Evolutionary conservation across 2,888 invertebrate genomes (phyloP).

Genomic region (Stenodema calcarata): DNA sequence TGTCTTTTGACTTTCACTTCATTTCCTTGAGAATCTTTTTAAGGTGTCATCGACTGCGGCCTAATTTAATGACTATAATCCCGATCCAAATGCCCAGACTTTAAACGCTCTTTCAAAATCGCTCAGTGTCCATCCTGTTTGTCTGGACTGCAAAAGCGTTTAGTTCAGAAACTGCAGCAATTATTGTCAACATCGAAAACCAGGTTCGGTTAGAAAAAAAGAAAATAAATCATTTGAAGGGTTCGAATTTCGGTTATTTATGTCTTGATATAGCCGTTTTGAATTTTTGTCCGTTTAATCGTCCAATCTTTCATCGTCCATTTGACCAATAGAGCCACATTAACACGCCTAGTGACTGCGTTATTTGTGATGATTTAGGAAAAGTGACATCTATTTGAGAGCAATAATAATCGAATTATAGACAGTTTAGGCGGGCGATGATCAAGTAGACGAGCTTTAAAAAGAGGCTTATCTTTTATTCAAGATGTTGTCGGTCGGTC

Average conservation of each 20-base stretch:
- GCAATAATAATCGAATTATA: not conserved
- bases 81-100: not conserved
- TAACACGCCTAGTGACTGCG: not conserved
- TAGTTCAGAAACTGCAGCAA: not conserved
- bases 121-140: not conserved
- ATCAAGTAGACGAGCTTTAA: too few relatives aligned
- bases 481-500: not conserved
- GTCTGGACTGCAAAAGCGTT: not conserved
- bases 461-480: not conserved
- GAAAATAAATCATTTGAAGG: not conserved
- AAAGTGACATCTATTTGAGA: not conserved
- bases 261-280: not conserved
- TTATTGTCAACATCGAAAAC: not conserved
- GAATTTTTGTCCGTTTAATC: not conserved
- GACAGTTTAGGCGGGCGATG: not conserved
- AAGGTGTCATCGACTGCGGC: not conserved
- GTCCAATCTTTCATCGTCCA: not conserved
- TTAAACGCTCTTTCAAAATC: not conserved
- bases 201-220: not conserved
- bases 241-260: not conserved
- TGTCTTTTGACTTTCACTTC: not conserved
- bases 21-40: not conserved
- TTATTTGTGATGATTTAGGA: not conserved
- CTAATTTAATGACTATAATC: not conserved
- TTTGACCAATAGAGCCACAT: not conserved